Conservation (phyloP, 2,888 invertebrate genomes). For the Drosophila borealis region DNA sequence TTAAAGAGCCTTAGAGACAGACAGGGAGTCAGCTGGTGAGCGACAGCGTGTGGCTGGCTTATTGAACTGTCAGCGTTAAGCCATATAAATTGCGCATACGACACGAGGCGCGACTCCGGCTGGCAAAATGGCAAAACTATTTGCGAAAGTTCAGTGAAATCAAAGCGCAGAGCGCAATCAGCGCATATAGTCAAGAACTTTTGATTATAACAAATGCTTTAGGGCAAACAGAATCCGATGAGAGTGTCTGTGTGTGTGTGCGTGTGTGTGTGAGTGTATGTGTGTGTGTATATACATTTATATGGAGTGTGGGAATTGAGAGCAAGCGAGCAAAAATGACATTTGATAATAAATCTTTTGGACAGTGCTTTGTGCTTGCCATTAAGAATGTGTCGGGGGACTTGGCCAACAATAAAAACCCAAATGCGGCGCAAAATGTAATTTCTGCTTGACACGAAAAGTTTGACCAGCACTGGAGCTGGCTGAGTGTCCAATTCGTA, state of each 20-base stretch:
- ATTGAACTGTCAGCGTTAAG: conserved; percentile 81
- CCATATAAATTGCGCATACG: conserved; percentile 74
- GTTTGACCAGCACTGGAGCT: conserved; percentile 34
- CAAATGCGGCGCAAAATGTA: conserved; percentile 58
- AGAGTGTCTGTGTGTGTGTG: not conserved
- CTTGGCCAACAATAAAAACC: conserved; percentile 62
- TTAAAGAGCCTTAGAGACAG: conserved; percentile 57
- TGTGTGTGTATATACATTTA: not conserved
- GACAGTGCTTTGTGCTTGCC: conserved; percentile 60
- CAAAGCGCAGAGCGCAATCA: conserved; percentile 65
- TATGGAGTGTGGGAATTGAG: conserved; percentile 16
- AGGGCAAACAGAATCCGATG: conserved; percentile 36
- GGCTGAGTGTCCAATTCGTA: conserved; percentile 11
- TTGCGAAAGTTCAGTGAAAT: conserved; percentile 68
- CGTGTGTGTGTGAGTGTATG: conserved; percentile 5
- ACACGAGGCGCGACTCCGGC: conserved; percentile 31
- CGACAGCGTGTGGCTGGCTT: conserved; percentile 48
- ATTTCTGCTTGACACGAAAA: conserved; percentile 70
- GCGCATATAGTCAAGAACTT: conserved; percentile 68
- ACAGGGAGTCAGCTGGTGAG: not conserved
- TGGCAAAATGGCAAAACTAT: conserved; percentile 63
- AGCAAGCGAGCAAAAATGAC: conserved; percentile 58
- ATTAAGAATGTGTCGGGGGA: conserved; percentile 59
- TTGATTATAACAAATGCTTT: conserved; percentile 78
- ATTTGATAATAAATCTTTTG: conserved; percentile 78